Evolutionary conservation across 1,140 invertebrate genomes (phyloP).

Genomic region (Bombus superbus): DNA sequence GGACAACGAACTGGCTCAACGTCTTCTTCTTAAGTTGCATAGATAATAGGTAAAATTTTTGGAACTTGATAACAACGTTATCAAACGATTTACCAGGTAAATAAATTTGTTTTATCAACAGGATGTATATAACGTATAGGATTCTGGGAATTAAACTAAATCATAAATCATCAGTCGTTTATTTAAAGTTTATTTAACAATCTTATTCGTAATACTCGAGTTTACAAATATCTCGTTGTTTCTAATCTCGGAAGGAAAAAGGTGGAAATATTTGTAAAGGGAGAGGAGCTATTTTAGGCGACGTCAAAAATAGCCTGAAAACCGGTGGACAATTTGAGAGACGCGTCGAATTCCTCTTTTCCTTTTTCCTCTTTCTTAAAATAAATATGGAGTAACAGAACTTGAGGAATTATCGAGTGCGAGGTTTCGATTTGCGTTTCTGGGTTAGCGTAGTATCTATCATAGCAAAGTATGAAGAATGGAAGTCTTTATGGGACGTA

Average conservation of each 20-base stretch:
- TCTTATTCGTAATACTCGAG: too few species aligned
- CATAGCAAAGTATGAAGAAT: neutral
- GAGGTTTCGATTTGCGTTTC: neutral
- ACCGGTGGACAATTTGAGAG: neutral
- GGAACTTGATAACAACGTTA: too few species aligned
- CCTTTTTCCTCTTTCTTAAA: neutral
- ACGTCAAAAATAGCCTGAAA: neutral
- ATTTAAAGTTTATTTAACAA: too few species aligned
- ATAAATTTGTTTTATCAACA: too few species aligned
- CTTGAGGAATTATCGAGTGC: neutral
- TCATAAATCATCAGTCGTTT: too few species aligned
- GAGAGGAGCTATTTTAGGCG: neutral
- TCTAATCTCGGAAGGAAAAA: neutral
- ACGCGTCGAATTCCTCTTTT: neutral
- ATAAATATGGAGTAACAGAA: neutral
- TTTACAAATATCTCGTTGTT: neutral
- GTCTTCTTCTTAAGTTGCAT: too few species aligned
- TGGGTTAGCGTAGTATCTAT: neutral
- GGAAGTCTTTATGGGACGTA: neutral
- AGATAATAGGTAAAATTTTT: too few species aligned
- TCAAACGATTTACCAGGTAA: too few species aligned
- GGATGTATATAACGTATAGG: too few species aligned
- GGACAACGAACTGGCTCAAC: too few species aligned
- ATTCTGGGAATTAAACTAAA: too few species aligned
- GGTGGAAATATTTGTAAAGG: neutral